phyloP scores from a whole-genome alignment of 1,140 invertebrate genomes.

The Drosophila baimaii region DNA sequence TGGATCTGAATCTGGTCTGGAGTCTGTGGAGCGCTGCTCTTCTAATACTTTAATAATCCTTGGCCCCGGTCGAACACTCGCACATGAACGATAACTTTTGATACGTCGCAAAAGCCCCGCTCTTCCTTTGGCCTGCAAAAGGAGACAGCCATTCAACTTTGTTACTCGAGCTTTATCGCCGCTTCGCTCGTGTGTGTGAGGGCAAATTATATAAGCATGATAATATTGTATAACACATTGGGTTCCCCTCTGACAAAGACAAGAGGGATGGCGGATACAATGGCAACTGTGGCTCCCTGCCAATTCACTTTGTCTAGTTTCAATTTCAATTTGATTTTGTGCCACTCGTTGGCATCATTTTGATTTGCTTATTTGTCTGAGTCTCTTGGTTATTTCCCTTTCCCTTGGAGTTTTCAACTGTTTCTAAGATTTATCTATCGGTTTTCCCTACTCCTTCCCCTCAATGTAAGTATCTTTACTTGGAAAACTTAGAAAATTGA shows the following conservation, averaged over 20 bases:
- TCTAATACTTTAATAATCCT: slow-evolving; percentile 78
- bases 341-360: slow-evolving; percentile 47
- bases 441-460: not conserved
- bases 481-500: slow-evolving; percentile 24
- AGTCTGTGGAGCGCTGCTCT: slow-evolving; percentile 28
- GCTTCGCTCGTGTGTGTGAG: slow-evolving; percentile 38
- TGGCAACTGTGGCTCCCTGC: slow-evolving; percentile 28
- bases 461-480: not conserved
- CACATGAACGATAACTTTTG: slow-evolving; percentile 68
- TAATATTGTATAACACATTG: slow-evolving; percentile 74
- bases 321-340: slow-evolving; percentile 75
- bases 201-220: slow-evolving; percentile 76
- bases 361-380: slow-evolving; percentile 72
- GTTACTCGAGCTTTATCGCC: slow-evolving; percentile 74
- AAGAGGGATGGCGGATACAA: not conserved
- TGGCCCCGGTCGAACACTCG: slow-evolving; percentile 60
- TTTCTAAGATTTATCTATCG: slow-evolving; percentile 18
- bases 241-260: not conserved
- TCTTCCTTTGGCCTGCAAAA: slow-evolving; percentile 12
- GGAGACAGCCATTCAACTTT: slow-evolving; percentile 72
- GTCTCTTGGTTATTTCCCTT: slow-evolving; percentile 23
- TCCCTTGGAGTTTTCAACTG: not conserved
- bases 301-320: slow-evolving; percentile 75
- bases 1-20: slow-evolving; percentile 10
- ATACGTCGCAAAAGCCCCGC: slow-evolving; percentile 39